Conservation (phyloP, 2,888 invertebrate species). For the Periphyllus acericola region DNA sequence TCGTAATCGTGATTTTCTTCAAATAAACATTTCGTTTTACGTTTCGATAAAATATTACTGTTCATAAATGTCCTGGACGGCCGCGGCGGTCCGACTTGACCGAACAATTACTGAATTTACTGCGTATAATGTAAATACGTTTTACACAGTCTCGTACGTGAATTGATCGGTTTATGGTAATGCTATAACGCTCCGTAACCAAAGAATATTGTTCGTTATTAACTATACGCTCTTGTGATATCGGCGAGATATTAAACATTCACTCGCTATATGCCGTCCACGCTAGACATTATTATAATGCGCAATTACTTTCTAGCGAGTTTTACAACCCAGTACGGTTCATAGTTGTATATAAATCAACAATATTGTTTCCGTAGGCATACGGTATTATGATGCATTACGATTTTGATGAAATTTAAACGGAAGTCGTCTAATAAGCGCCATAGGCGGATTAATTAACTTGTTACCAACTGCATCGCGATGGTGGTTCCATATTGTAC, state of each 20-base stretch:
- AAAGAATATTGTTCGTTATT: background rate
- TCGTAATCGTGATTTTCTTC: background rate
- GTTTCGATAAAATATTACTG: background rate
- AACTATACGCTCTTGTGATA: background rate
- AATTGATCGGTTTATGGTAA: too few species aligned
- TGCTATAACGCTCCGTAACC: background rate
- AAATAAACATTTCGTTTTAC: background rate
- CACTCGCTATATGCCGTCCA: background rate
- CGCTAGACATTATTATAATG: background rate
- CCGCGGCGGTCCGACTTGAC: background rate
- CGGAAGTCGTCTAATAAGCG: background rate
- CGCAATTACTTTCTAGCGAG: constrained; percentile 23
- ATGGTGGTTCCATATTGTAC: background rate
- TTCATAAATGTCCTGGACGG: background rate
- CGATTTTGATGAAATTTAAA: background rate
- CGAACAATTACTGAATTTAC: too few species aligned
- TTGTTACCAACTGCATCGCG: too few species aligned
- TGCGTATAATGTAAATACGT: background rate
- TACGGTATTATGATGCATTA: background rate
- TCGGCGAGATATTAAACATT: background rate
- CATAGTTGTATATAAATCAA: too few species aligned
- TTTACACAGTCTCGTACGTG: background rate
- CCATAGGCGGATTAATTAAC: background rate
- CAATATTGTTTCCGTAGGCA: background rate
- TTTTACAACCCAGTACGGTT: background rate